Evolutionary conservation across 2,113 vertebrate genomes (phyloP).

Genomic region (Climacteris rufus): DNA sequence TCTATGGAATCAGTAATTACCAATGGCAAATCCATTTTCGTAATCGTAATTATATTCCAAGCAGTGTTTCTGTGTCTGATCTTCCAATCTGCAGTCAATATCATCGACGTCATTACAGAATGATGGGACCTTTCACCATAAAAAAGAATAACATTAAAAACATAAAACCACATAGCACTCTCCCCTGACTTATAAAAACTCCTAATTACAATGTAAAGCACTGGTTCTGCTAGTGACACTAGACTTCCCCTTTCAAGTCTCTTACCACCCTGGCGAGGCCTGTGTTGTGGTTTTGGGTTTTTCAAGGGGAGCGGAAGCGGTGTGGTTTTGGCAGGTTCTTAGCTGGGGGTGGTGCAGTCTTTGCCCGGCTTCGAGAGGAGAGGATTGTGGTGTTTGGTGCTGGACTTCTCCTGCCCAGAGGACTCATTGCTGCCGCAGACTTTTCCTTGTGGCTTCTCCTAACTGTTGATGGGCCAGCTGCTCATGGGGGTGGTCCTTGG

Average conservation of each 20-base stretch:
- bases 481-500: too few species aligned
- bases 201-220: background rate
- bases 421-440: too few species aligned
- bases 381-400: too few species aligned
- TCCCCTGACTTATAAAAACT: background rate
- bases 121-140: constrained; percentile 83
- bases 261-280: background rate
- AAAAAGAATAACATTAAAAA: background rate
- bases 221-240: background rate
- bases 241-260: background rate
- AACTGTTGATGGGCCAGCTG: too few species aligned
- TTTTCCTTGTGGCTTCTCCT: too few species aligned
- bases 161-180: background rate
- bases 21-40: constrained; percentile 95
- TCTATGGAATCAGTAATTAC: constrained; percentile 66
- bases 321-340: too few species aligned
- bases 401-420: too few species aligned
- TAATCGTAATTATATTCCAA: constrained; percentile 98
- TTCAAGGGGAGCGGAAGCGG: too few species aligned
- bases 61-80: constrained; percentile 87
- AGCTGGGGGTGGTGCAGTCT: too few species aligned
- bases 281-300: too few species aligned
- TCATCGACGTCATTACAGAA: constrained; percentile 86
- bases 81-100: constrained; percentile 89
- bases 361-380: too few species aligned